Conservation (phyloP, 2,888 invertebrate species). For the Catocala nupta region DNA sequence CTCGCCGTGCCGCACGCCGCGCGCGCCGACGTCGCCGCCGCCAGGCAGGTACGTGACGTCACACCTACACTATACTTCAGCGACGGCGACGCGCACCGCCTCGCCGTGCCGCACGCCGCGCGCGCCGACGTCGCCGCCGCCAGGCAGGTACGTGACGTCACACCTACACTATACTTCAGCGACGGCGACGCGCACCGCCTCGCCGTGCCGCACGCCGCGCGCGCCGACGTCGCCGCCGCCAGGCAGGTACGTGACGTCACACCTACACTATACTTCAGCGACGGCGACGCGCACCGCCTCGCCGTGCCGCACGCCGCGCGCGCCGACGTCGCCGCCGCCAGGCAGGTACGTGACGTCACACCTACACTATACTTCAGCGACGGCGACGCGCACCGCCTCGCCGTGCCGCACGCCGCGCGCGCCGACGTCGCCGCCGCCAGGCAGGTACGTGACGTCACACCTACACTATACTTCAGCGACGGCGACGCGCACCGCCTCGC, state of each 20-base stretch:
- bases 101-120: no score
- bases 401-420: no score
- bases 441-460: no score
- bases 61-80: constrained; percentile 67
- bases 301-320: constrained; percentile 75
- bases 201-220: constrained; percentile 75
- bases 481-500: no score
- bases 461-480: no score
- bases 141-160: no score
- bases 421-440: no score
- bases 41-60: constrained; percentile 73
- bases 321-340: constrained; percentile 68
- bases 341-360: constrained; percentile 53
- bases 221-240: constrained; percentile 67
- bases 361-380: constrained; percentile 55
- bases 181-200: constrained; percentile 81
- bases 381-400: no score
- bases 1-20: constrained; percentile 79
- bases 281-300: constrained; percentile 87
- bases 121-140: no score
- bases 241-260: constrained; percentile 82
- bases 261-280: constrained; percentile 77
- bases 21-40: constrained; percentile 66
- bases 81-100: constrained; percentile 69
- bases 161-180: no score